A percentile compares a stretch with the other conserved stretches of the same genome.
Evolutionary conservation across 2,113 vertebrate species (phyloP).

Genomic region (Corythornis cristatus): DNA sequence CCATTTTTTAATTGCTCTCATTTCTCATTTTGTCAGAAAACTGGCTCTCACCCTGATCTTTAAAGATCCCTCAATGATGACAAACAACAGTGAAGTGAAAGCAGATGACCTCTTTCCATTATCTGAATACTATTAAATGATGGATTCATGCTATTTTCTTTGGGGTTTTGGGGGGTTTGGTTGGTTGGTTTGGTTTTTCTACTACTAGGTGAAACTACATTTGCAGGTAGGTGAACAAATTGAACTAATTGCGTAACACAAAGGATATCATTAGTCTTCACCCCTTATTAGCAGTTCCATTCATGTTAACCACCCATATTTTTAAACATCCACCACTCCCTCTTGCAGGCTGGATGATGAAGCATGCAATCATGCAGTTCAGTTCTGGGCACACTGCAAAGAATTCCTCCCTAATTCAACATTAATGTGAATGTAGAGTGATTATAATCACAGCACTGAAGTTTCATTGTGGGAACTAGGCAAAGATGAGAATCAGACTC

Average conservation of each 20-base stretch:
- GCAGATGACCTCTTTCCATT: slow-evolving; percentile 23
- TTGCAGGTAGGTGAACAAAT: not conserved
- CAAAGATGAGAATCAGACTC: not conserved
- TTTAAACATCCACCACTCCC: not conserved
- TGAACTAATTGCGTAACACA: not conserved
- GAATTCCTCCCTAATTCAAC: not conserved
- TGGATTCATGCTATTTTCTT: not conserved
- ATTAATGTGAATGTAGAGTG: not conserved
- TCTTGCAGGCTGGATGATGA: not conserved
- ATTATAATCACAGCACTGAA: not conserved
- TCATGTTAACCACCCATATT: not conserved
- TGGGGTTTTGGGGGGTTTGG: too few species aligned
- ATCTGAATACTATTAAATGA: not conserved
- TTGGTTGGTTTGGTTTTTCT: not conserved
- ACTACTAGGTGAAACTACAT: not conserved
- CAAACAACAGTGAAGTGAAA: slow-evolving; percentile 3
- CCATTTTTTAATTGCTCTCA: slow-evolving; percentile 51
- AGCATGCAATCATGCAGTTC: not conserved
- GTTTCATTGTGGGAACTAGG: not conserved
- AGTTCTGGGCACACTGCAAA: not conserved
- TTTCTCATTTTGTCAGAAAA: slow-evolving; percentile 53
- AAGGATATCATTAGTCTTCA: not conserved
- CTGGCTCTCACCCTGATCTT: not conserved
- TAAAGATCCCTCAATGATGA: slow-evolving; percentile 3
- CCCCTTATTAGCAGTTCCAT: not conserved